Evolutionary conservation across 2,797 vertebrate species (phyloP).

Genomic region (Sylvia borin): DNA sequence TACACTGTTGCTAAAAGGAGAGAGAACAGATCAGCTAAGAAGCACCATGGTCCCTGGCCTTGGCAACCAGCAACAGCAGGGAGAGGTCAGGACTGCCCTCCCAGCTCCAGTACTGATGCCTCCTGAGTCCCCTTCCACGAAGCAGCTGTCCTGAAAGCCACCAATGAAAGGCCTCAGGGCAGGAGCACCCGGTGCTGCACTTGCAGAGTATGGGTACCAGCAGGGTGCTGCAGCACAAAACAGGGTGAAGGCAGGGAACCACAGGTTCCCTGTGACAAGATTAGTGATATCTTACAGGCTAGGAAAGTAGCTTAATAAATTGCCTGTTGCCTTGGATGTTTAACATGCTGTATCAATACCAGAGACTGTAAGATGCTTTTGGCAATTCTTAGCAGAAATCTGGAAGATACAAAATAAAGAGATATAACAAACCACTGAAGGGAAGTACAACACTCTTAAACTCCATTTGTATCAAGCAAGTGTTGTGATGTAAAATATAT

Average conservation of each 20-base stretch:
- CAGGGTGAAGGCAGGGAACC: not conserved
- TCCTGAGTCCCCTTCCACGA: accelerated
- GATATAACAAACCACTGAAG: not conserved
- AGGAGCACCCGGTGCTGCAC: accelerated
- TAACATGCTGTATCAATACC: not conserved
- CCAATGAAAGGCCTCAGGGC: accelerated
- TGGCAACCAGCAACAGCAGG: not conserved
- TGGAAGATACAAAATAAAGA: not conserved
- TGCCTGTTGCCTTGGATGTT: not conserved
- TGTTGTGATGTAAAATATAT: not conserved
- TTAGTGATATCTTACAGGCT: not conserved
- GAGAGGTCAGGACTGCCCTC: not conserved
- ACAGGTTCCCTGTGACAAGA: not conserved
- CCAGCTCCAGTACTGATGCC: not conserved
- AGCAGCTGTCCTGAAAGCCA: not conserved
- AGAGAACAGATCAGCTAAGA: not conserved
- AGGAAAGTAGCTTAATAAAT: not conserved
- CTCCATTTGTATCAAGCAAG: not conserved
- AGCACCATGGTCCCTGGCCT: accelerated
- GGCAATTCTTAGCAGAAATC: not conserved
- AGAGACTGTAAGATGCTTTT: not conserved
- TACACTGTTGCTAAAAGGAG: not conserved
- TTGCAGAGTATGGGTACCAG: accelerated
- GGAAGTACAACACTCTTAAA: not conserved
- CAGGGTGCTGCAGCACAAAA: accelerated